These are phyloP conservation scores for Coryphaenoides rupestris DNA, from an alignment of 2,113 vertebrate species.

Conservation along the genomic window DNA sequence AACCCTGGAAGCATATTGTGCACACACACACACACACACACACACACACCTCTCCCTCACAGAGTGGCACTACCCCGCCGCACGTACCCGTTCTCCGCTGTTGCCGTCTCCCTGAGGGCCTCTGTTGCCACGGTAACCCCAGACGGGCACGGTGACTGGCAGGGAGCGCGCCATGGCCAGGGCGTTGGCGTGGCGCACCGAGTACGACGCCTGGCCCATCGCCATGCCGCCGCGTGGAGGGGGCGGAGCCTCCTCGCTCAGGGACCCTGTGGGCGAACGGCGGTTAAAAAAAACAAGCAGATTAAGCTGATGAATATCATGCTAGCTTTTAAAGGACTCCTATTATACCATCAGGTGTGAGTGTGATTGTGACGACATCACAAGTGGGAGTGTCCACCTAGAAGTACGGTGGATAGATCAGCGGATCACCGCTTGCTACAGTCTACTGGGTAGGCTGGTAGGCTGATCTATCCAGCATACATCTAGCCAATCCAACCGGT, in stretches of 20 bases:
- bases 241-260: conserved; percentile 82
- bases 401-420: no score
- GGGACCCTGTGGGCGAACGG: conserved; percentile 58
- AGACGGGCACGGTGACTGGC: conserved; percentile 85
- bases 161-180: conserved; percentile 82
- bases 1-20: no score
- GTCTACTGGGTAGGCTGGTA: no score
- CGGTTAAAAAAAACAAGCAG: no score
- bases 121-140: conserved; percentile 79
- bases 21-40: background rate
- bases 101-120: conserved; percentile 73
- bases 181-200: conserved; percentile 63
- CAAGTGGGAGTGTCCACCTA: no score
- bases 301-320: background rate
- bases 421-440: no score
- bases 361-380: no score
- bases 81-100: conserved; percentile 73
- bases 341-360: no score
- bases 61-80: no score
- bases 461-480: no score
- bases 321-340: no score
- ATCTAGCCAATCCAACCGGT: no score
- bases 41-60: background rate
- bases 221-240: conserved; percentile 62
- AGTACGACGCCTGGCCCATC: conserved; percentile 51